Base-by-base conservation (phyloP, 2,888 invertebrate genomes). In the Pycnomerus fuliginosus region DNA sequence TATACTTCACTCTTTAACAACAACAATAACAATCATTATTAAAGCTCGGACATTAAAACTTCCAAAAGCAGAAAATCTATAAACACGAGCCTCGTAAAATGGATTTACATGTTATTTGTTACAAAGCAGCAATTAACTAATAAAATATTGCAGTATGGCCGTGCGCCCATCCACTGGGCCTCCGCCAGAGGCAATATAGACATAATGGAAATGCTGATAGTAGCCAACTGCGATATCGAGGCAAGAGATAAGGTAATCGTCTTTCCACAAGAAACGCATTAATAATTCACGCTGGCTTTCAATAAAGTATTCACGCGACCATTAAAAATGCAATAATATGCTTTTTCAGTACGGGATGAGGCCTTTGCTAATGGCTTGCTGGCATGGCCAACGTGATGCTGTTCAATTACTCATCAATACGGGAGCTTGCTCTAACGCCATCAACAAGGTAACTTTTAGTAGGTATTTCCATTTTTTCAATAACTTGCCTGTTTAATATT, bases 161-260 rank as follows among this genome's bases (percentile, higher is more conserved):
- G 85, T 41, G 83, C 85, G 4, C 85, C 85, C 7, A 82, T 85
- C 52, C 85, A 86, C 65, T 85, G 85, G 85, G 85, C 85, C 7
- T 82, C 85, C 0, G 85, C 85, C 33, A 71, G 82, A 43, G 85
- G 85, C 25, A 85, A 83, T 64, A 80, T 82, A 12, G 85, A 85
- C 54, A 84, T 85, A 40, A 83, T 85, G 70, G 81, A 82, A 54
- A 75, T 84, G 74, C 75, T 86, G 43, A 81, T 85, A 41, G 76
- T 79, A n/a, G 82, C 84, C 10, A 82, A 83, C 59, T 84, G 85
- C 61, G 85, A 86, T 62, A 83, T 85, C 40, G 85, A 85, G 69
- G 85, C 84, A 1, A 76, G 78, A 49, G 85, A 86, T 65, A 85
- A 85, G 81, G 85, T 85, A 74, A 64, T 58, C 39, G 14, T 3